These are phyloP conservation scores for Lepidochrysops patricia DNA, from an alignment of 2,888 invertebrate species.

Conservation along the genomic window DNA sequence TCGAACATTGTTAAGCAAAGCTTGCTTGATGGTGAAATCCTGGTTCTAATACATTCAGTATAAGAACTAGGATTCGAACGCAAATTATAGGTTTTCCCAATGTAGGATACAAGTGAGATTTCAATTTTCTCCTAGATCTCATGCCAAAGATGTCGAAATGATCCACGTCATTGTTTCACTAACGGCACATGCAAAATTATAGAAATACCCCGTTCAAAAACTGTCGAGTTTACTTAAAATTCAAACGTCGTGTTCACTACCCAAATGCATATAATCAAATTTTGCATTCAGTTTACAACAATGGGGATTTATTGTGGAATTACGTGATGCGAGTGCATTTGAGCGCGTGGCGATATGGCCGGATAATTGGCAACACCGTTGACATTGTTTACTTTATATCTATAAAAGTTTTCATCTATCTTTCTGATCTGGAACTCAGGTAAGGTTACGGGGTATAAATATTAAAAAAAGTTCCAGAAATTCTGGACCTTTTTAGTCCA, in stretches of 20 bases:
- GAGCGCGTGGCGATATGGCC: constrained; percentile 60
- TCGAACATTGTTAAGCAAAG: too few species aligned
- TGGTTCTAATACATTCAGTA: too few species aligned
- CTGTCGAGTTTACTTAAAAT: constrained; percentile 41
- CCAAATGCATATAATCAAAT: constrained; percentile 63
- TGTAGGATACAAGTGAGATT: background rate
- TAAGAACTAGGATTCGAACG: too few species aligned
- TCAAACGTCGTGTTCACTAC: constrained; percentile 55
- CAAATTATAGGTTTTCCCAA: too few species aligned
- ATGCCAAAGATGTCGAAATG: constrained; percentile 5
- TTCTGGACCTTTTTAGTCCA: too few species aligned
- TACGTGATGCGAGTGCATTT: constrained; percentile 57
- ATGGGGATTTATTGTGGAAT: constrained; percentile 67
- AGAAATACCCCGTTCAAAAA: constrained; percentile 27
- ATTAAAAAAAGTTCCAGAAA: too few species aligned
- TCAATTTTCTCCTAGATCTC: background rate
- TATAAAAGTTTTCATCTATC: too few species aligned
- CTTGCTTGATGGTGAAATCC: too few species aligned
- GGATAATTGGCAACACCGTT: constrained; percentile 16
- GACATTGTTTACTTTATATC: too few species aligned
- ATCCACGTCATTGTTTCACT: constrained; percentile 12
- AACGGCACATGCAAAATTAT: constrained; percentile 14
- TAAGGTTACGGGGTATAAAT: too few species aligned
- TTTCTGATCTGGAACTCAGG: too few species aligned
- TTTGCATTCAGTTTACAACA: constrained; percentile 58